Evolutionary conservation across 2,888 invertebrate genomes (phyloP).

Genomic region (Cephalotes varians): DNA sequence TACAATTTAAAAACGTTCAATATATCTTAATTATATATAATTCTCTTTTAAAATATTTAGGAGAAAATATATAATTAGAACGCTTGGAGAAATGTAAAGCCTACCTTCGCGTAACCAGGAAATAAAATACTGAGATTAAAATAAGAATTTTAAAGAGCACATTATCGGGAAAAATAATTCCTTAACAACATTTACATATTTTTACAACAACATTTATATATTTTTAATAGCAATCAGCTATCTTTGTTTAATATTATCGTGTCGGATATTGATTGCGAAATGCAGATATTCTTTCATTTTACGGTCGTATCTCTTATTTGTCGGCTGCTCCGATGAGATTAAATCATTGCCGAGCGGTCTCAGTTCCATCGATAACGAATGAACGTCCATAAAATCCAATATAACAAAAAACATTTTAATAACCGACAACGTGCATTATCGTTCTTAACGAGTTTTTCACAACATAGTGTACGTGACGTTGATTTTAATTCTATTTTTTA

Average conservation of each 20-base stretch:
- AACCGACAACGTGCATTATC: constrained; percentile 49
- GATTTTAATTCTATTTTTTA: constrained; percentile 41
- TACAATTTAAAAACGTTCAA: too few species aligned
- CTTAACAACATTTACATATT: constrained; percentile 11
- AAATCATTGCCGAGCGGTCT: constrained; percentile 38
- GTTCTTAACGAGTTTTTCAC: constrained; percentile 46
- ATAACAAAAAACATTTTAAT: constrained; percentile 47
- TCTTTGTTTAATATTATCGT: not conserved
- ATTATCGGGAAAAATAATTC: not conserved
- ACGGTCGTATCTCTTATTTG: constrained; percentile 32
- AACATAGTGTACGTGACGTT: constrained; percentile 31
- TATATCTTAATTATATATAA: not conserved
- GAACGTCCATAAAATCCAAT: constrained; percentile 42
- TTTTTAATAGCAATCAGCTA: not conserved
- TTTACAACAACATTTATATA: constrained; percentile 1
- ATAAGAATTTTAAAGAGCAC: not conserved
- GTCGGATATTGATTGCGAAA: constrained; percentile 31
- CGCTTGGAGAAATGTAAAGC: not conserved
- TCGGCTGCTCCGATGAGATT: constrained; percentile 29
- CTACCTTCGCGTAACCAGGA: not conserved
- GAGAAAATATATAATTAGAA: not conserved
- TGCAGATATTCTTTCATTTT: constrained; percentile 13
- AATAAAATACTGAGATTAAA: not conserved
- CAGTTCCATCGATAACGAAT: constrained; percentile 44
- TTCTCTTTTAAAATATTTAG: not conserved